Evolutionary conservation across 2,113 vertebrate species (phyloP), one percentile per base, ranked within the genome.

Genomic region (Semnornis frantzii): DNA sequence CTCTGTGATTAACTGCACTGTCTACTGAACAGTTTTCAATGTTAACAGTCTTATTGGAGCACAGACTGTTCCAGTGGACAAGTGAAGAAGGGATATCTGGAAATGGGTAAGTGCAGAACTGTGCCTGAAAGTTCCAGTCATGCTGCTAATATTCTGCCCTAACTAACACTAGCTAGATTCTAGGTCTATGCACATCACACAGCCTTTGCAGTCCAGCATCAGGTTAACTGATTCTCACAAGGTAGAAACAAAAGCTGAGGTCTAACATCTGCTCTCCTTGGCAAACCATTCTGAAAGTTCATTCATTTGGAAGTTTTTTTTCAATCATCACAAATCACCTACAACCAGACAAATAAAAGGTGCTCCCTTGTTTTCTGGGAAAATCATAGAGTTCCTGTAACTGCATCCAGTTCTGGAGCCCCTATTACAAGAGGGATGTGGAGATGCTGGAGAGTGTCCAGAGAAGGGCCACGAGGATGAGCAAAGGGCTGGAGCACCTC

Each of bases 221-320:
- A 90, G 1, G 8, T 52, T 70, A 89, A 74, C 87, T 13, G 57
- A 86, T 66, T 84, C 52, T 70, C 63, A 59, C 48, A 73, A 88
- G 71, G 78, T 69, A 81, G 88, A 93, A 88, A 81, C 62, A 81
- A 78, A 81, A 78, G 46, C 46, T 77, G 68, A 94, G 70, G 65
- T 72, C 58, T 64, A 93, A 93, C 68, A 86, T 84, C 74, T 95
- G 90, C 72, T 83, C 76, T 82, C 33, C 44, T 89, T 91, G 74
- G 94, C 81, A 95, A 95, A 64, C 39, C 48, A 78, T 31, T 74
- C 44, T 84, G 39, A 50, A 89, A 85, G 70, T 39, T 73, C 46
- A 33, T 39, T 70, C 31, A 74, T 85, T 87, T 77, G 44, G 69
- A 66, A 95, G 82, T 68, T 4, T 57, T 84, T 84, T 84, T 89